Conservation (phyloP, 2,113 vertebrate genomes). For the Phaetusa simplex region DNA sequence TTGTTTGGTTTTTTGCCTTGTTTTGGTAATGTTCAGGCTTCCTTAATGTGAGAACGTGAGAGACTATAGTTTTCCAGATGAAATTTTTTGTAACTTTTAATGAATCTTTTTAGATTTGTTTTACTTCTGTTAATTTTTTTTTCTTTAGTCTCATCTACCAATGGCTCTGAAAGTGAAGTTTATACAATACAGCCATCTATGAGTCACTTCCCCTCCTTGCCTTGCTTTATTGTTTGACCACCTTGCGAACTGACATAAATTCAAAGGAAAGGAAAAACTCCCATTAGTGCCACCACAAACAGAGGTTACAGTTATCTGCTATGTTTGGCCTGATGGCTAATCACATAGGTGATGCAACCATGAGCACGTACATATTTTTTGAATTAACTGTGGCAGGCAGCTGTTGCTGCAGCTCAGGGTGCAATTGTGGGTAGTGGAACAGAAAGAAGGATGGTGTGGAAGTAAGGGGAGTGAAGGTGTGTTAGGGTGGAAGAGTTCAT, state of each 20-base stretch:
- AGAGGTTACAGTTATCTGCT: neutral
- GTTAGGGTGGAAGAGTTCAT: neutral
- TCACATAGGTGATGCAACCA: rapidly evolving
- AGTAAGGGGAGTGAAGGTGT: neutral
- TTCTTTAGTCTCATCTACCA: neutral
- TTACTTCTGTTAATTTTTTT: neutral
- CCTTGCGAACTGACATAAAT: neutral
- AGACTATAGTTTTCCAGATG: neutral
- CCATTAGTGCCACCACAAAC: neutral
- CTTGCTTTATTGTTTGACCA: neutral
- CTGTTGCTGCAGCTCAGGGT: neutral
- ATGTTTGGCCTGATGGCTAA: neutral
- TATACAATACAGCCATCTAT: neutral
- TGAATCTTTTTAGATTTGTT: neutral
- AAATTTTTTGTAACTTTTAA: neutral
- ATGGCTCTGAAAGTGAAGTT: neutral
- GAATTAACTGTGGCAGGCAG: neutral
- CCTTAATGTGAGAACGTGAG: neutral
- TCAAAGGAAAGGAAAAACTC: neutral
- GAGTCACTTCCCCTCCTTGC: neutral
- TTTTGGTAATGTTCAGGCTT: neutral
- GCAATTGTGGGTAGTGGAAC: rapidly evolving
- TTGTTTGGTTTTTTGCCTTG: neutral
- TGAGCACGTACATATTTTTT: neutral
- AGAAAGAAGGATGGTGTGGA: neutral